phyloP scores from a whole-genome alignment of 2,888 invertebrate species.

The Drosophila putrida region DNA sequence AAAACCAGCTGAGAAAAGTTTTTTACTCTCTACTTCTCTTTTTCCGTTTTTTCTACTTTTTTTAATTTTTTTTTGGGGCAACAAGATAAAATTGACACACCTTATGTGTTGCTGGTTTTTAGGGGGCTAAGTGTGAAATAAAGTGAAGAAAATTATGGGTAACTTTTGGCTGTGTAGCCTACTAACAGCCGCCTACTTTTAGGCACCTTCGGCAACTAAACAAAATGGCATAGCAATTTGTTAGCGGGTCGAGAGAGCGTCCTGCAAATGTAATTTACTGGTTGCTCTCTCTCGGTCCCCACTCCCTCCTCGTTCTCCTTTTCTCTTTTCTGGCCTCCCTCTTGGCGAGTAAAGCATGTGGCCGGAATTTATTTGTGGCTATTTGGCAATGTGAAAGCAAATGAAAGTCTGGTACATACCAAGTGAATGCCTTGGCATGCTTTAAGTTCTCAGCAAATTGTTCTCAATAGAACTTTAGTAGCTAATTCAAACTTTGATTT shows the following conservation, averaged over 20 bases:
- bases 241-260: slow-evolving; percentile 67
- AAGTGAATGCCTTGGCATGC: slow-evolving; percentile 18
- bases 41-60: slow-evolving; percentile 14
- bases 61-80: slow-evolving; percentile 27
- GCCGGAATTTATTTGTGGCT: slow-evolving; percentile 72
- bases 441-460: slow-evolving; percentile 34
- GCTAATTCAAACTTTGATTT: slow-evolving; percentile 42
- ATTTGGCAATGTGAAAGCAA: slow-evolving; percentile 67
- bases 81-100: slow-evolving; percentile 76
- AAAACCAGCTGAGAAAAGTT: slow-evolving; percentile 66
- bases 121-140: slow-evolving; percentile 69
- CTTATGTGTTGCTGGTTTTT: slow-evolving; percentile 62
- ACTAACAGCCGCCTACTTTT: slow-evolving; percentile 65
- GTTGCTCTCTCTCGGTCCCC: slow-evolving; percentile 31
- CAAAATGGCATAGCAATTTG: slow-evolving; percentile 71
- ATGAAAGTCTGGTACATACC: slow-evolving; percentile 54
- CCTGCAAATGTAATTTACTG: slow-evolving; percentile 77
- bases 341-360: slow-evolving; percentile 47
- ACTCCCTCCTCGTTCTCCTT: neutral
- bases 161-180: slow-evolving; percentile 28
- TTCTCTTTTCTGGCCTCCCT: neutral
- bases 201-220: slow-evolving; percentile 36
- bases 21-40: slow-evolving; percentile 47
- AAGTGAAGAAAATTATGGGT: slow-evolving; percentile 69
- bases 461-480: slow-evolving; percentile 10